Evolutionary conservation across 2,888 invertebrate genomes (phyloP).

Genomic region (Willowsia nigromaculata): DNA sequence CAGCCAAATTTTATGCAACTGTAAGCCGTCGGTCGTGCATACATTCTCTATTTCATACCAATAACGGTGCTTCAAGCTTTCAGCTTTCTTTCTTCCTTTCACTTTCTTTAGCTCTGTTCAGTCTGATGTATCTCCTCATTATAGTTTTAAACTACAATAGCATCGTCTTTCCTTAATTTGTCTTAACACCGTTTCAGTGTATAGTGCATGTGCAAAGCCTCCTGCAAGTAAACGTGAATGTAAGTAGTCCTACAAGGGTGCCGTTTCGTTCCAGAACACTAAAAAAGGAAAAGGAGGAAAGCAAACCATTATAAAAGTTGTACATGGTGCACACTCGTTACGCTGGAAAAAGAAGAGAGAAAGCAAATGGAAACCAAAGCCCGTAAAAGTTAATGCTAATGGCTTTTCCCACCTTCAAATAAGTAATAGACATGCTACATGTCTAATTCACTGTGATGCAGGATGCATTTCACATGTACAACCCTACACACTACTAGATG

Average conservation of each 20-base stretch:
- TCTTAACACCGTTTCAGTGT: neutral
- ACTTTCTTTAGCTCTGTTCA: too few relatives aligned
- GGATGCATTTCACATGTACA: neutral
- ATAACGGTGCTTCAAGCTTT: too few relatives aligned
- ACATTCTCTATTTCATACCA: too few relatives aligned
- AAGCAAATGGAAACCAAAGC: constrained; percentile 30
- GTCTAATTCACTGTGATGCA: neutral
- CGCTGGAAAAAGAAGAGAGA: neutral
- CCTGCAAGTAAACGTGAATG: neutral
- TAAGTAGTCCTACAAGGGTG: neutral
- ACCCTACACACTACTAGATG: neutral
- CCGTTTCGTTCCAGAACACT: neutral
- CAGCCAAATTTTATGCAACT: too few relatives aligned
- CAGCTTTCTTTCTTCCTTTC: too few relatives aligned
- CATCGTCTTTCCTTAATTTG: too few relatives aligned
- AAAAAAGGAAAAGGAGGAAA: neutral
- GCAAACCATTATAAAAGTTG: constrained; percentile 26
- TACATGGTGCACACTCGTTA: neutral
- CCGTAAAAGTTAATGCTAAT: constrained; percentile 65
- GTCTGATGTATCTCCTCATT: too few relatives aligned
- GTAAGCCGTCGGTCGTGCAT: too few relatives aligned
- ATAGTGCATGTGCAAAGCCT: neutral
- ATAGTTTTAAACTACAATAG: too few relatives aligned
- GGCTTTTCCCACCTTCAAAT: constrained; percentile 56
- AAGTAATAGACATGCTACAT: constrained; percentile 33